A percentile compares a stretch with the other conserved stretches of the same genome.
These are phyloP conservation scores for Napeogenes sylphis DNA, from an alignment of 2,888 invertebrate genomes.

Conservation along the genomic window DNA sequence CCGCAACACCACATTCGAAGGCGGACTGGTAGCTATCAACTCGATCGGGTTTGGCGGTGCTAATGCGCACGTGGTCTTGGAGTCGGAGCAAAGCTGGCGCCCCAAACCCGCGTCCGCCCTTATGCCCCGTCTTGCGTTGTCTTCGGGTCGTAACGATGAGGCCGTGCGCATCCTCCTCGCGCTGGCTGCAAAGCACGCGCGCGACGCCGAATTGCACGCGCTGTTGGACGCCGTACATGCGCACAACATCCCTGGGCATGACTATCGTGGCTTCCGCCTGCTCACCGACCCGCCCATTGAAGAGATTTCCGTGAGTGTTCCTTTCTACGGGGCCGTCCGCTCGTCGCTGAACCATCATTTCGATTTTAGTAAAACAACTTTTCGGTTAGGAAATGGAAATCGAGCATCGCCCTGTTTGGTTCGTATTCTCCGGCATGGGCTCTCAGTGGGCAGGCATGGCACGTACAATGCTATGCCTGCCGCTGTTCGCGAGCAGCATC, in stretches of 20 bases:
- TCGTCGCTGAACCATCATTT: not conserved
- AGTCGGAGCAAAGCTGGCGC: conserved; percentile 83
- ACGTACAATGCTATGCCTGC: conserved; percentile 88
- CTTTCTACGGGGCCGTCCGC: not conserved
- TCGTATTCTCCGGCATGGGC: conserved; percentile 98
- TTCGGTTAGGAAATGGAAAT: conserved; percentile 52
- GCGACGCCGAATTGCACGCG: conserved; percentile 86
- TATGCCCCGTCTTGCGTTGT: conserved; percentile 83
- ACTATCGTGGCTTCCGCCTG: conserved; percentile 88
- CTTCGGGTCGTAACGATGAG: conserved; percentile 91
- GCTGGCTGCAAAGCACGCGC: conserved; percentile 76
- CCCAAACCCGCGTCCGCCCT: conserved; percentile 54
- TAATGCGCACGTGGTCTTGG: conserved; percentile 93
- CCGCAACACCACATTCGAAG: conserved; percentile 89
- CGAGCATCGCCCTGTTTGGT: conserved; percentile 92
- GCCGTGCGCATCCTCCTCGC: conserved; percentile 83
- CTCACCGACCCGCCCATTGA: conserved; percentile 70
- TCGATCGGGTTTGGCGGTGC: conserved; percentile 99
- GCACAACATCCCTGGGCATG: conserved; percentile 84
- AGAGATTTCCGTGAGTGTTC: conserved; percentile 29
- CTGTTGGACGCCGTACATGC: conserved; percentile 86
- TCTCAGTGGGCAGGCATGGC: conserved; percentile 99
- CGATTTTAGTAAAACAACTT: not conserved
- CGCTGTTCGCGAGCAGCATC: conserved; percentile 88
- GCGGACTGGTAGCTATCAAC: conserved; percentile 95